A percentile compares a stretch with the other conserved stretches of the same genome.
phyloP scores from a whole-genome alignment of 2,888 invertebrate species.

The Dione vanillae region DNA sequence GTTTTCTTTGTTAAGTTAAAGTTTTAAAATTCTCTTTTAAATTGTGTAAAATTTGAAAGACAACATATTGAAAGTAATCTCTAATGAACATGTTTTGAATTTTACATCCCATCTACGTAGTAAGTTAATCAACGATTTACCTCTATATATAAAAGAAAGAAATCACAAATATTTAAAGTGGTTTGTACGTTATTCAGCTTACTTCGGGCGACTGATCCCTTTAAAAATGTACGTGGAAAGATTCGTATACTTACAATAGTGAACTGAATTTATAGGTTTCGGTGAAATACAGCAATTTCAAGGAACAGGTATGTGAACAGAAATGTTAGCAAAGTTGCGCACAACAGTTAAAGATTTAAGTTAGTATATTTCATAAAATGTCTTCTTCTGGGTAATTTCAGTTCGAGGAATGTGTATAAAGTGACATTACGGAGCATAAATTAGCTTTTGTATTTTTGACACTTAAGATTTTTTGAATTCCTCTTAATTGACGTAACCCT shows the following conservation, averaged over 20 bases:
- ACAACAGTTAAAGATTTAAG: too few species aligned
- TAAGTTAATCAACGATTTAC: not conserved
- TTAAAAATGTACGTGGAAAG: slow-evolving; percentile 43
- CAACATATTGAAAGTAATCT: not conserved
- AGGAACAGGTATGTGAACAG: slow-evolving; percentile 39
- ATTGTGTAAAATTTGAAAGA: not conserved
- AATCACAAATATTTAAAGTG: slow-evolving; percentile 17
- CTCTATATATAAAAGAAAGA: not conserved
- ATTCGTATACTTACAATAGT: slow-evolving; percentile 38
- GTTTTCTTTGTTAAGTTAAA: too few species aligned
- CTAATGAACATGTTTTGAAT: not conserved
- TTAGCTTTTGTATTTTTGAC: not conserved
- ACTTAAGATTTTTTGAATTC: not conserved
- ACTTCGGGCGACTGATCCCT: slow-evolving; percentile 31
- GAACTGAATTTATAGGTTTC: slow-evolving; percentile 43
- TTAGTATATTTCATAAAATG: not conserved
- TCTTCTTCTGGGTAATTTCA: not conserved
- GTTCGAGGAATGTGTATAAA: not conserved
- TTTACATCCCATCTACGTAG: not conserved
- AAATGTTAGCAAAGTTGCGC: too few species aligned
- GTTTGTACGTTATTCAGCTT: slow-evolving; percentile 9
- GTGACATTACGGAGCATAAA: not conserved
- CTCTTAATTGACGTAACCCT: too few species aligned
- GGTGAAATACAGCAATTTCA: slow-evolving; percentile 42
- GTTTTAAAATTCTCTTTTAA: not conserved